These are phyloP conservation scores for Tigriopus japonicus DNA, from an alignment of 1,140 invertebrate species.

Conservation along the genomic window DNA sequence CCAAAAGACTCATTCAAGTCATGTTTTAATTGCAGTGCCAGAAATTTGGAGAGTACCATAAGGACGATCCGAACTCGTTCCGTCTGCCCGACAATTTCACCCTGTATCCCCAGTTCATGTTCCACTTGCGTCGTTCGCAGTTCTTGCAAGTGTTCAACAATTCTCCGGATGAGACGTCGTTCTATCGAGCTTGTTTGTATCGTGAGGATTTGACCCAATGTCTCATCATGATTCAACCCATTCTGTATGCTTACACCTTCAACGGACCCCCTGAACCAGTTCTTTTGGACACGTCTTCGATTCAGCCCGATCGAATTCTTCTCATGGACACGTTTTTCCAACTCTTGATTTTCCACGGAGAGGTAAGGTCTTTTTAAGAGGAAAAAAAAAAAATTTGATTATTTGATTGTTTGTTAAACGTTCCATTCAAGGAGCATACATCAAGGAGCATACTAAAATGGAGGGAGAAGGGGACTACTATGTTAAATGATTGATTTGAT, in stretches of 20 bases:
- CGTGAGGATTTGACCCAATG: constrained; percentile 91
- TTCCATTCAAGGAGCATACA: no score
- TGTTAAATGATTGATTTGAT: no score
- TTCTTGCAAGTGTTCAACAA: constrained; percentile 99
- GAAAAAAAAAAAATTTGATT: no score
- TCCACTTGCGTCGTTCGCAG: constrained; percentile 90
- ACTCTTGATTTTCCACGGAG: constrained; percentile 97
- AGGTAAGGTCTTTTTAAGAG: constrained; percentile 45
- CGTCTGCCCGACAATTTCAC: constrained; percentile 88
- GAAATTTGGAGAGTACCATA: constrained; percentile 94
- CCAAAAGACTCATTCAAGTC: no score
- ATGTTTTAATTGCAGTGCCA: constrained; percentile 59
- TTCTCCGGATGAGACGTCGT: constrained; percentile 98
- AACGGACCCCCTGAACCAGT: constrained; percentile 94
- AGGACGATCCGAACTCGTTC: constrained; percentile 93
- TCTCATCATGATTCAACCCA: constrained; percentile 98
- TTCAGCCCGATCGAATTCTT: constrained; percentile 88
- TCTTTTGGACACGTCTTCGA: constrained; percentile 86
- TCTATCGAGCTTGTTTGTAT: constrained; percentile 61
- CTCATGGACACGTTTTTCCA: constrained; percentile 99
- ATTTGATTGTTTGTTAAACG: no score
- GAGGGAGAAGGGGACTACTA: no score
- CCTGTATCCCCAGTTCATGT: constrained; percentile 99
- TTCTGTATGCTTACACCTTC: constrained; percentile 95
- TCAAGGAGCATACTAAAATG: no score